Evolutionary conservation across 2,888 invertebrate genomes (phyloP).

Genomic region (Neoaliturus tenellus): DNA sequence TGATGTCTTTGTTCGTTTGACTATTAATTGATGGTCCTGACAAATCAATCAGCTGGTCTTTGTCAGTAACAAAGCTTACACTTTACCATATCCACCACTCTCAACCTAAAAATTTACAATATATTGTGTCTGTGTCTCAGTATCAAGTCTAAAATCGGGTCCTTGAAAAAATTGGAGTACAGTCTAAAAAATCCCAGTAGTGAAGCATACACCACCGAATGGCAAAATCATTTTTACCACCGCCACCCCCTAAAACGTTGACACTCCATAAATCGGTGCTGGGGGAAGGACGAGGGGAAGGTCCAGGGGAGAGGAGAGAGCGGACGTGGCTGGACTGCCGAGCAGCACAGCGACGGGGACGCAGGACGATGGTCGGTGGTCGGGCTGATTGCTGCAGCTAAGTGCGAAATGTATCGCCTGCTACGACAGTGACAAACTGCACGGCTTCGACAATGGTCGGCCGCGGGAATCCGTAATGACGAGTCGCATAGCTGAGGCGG

Average conservation of each 20-base stretch:
- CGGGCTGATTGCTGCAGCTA: conserved; percentile 42
- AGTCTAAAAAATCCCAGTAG: no score
- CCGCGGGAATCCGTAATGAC: conserved; percentile 25
- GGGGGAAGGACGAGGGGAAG: not conserved
- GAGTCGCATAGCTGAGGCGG: not conserved
- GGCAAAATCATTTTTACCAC: no score
- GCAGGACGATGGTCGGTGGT: conserved; percentile 30
- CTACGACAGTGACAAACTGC: conserved; percentile 38
- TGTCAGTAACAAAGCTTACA: no score
- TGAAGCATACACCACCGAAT: no score
- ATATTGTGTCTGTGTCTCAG: no score
- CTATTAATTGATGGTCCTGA: no score
- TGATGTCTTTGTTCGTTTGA: no score
- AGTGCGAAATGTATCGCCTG: conserved; percentile 50
- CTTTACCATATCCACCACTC: no score
- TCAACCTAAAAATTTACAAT: no score
- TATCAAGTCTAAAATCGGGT: no score
- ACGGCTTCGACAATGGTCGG: conserved; percentile 42
- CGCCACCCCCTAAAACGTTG: not conserved
- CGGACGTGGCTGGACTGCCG: not conserved
- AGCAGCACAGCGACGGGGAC: not conserved
- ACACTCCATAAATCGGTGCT: conserved; percentile 3
- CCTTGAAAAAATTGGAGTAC: no score
- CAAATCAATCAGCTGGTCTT: no score
- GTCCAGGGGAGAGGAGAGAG: not conserved